Base-by-base conservation (phyloP, 1,140 invertebrate genomes). In the Stegodyphus mimosarum region DNA sequence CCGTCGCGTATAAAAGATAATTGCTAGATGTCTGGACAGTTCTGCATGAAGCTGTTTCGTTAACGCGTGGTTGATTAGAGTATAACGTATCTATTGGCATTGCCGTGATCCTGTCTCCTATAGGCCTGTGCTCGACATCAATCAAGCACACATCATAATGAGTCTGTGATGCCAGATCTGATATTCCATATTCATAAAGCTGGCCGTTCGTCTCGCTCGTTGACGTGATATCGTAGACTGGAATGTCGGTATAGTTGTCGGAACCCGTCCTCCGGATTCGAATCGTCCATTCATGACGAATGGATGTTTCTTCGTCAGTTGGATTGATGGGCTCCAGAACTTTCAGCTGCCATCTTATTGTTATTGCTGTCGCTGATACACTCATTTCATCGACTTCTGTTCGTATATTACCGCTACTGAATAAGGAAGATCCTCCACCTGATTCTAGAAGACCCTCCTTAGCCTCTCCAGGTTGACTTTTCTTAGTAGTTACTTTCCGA, bases 71-170 rank as follows among this genome's bases (percentile, higher is more conserved):
- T 6, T 72, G 70, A 72, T 9, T 11, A 13, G 33, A 11, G 18
- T 60, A 48, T 15, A 50, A 15, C 5, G 18, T 48, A 6, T 50
- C 55, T 3, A n/a, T 15, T 48, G 17, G 5, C 9, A 15, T 7
- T 1, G 50, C 48, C 9, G 6, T 33, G 0, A 51, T 69, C 11
- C 52, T 51, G n/a, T 67, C 66, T 48, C 60, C 66, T 6, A 84
- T 15, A 7, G 66, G 11, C 5, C 63, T 48, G 33, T 84, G 81
- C 2, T 84, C 81, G n/a, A 84, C 81, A 48, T 73, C 83, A 7
- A 86, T 55, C 6, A 86, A 63, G 52, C 83, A 86, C 10, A 86
- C 75, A 13, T 86, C 74, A 33, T 86, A 86, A n/a, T 50, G 53
- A 5, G 83, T 78, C 6, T 49, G 53, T 6, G 83, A 55, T 13